Percentiles rank a stretch among this genome's conserved stretches.
Conservation (phyloP, 2,888 invertebrate genomes). For the Lissonota sp. region DNA sequence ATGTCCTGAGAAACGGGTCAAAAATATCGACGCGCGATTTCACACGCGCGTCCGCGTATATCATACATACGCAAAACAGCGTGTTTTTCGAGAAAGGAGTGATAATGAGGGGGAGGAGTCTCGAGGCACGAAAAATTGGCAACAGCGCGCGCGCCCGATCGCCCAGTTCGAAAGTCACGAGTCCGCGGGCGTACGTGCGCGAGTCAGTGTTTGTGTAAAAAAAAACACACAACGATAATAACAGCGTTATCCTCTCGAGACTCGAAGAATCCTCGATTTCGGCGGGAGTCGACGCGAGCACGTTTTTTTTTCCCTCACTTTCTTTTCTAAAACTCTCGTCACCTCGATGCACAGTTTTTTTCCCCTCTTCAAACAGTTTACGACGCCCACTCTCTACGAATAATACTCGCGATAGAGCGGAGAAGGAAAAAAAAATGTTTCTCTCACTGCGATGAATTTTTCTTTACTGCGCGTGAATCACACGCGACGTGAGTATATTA, state of each 20-base stretch:
- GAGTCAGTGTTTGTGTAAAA: not conserved
- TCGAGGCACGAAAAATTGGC: slow-evolving; percentile 52
- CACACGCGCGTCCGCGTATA: slow-evolving; percentile 32
- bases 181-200: slow-evolving; percentile 13
- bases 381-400: too few relatives aligned
- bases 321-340: not conserved
- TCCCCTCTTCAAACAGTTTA: too few relatives aligned
- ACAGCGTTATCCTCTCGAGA: too few relatives aligned
- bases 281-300: slow-evolving; percentile 65
- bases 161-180: slow-evolving; percentile 63
- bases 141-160: slow-evolving; percentile 61
- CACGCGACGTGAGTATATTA: slow-evolving; percentile 1
- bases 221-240: not conserved
- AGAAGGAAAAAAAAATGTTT: not conserved
- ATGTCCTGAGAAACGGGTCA: not conserved
- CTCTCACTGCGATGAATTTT: slow-evolving; percentile 44
- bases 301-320: slow-evolving; percentile 51
- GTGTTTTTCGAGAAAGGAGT: not conserved
- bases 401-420: not conserved
- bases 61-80: not conserved
- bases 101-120: slow-evolving; percentile 25
- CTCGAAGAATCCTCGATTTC: slow-evolving; percentile 32
- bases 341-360: too few relatives aligned
- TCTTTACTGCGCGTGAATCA: slow-evolving; percentile 45
- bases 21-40: slow-evolving; percentile 7